Evolutionary conservation across 2,888 invertebrate species (phyloP), one percentile per base, ranked within the genome.

Genomic region (Drosophila rellima): DNA sequence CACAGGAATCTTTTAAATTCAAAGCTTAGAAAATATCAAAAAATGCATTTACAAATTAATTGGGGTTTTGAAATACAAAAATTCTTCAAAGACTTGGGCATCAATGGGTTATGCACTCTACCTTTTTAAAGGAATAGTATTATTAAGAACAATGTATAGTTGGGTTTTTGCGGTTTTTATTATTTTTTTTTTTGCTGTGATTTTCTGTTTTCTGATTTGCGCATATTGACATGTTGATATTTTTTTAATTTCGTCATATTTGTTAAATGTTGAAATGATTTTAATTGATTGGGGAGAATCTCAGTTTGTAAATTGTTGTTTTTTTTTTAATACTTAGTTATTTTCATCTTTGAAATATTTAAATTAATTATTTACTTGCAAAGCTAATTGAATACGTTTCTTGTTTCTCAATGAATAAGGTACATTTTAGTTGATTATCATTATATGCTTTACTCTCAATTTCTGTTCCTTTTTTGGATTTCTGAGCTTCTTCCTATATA

Each of bases 331-430:
- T 76, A 76, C 78, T 74, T 78, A 39, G 20, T 31, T 62, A 20
- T 56, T 55, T 39, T 51, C 48, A 73, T 70, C 54, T 69, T 76
- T 59, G 20, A 39, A 70, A 70, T 71, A 70, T 68, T 75, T 65
- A n/a, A 35, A 70, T 60, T 59, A 52, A 31, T 59, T 50, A 39
- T 42, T 74, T 69, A 62, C 56, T 83, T 55, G 73, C 79, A 88
- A 88, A 88, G 82, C 82, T 82, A 84, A 82, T 81, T 82, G 59
- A 82, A 82, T 88, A 88, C 77, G 64, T 74, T 82, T 80, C 20
- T 78, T 77, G 67, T 69, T 75, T 56, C 62, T 66, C 72, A 65
- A 45, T 61, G 37, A 74, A 66, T 85, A 86, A 83, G 83, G 83
- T 83, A 83, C 83, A 78, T 78, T 57, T 82, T 70, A 66, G 73